Evolutionary conservation across 1,140 invertebrate genomes (phyloP), one percentile per base, ranked within the genome.

Genomic region (Apis florea): DNA sequence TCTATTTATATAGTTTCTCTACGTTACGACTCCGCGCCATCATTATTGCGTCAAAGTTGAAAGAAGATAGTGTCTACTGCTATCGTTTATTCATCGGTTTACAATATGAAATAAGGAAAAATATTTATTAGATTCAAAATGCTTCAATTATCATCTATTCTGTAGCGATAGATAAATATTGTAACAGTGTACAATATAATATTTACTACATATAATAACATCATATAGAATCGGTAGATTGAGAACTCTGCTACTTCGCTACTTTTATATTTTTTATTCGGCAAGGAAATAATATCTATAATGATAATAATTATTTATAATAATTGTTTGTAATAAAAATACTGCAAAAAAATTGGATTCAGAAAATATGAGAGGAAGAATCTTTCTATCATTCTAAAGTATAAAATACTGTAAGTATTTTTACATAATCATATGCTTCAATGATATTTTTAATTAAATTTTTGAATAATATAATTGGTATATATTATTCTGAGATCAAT

Each of bases 1-100:
- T 40, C 78, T 89, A 88, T 40, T 89, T 89, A 89, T 89, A 86
- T 54, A 58, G 73, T 53, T 68, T 69, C 49, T 72, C 58, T 26
- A 11, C 69, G 5, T 13, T 17, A 19, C 19, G 31, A 0, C 5
- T 40, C 31, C 31, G 31, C 21, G n/a, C 40, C 49, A 63, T 40
- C 47, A 49, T 54, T 82, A 83, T 77, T 80, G 67, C 67, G 68
- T 31, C n/a, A 3, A 9, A 72, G 66, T 72, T 72, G 69, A 26
- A 76, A 68, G 80, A 67, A 64, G 12, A 61, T 15, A 24, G 17
- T 11, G n/a, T 11, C 21, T 6, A 40, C 9, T 9, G 40, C 31
- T 59, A 58, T 15, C 70, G 49, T 26, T 26, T 49, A 24, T 24
- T 17, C 15, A 5, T 11, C 21, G 21, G 21, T 26, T 15, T 54